Conservation (phyloP, 2,113 vertebrate species). For the Brienomyrus brachyistius region DNA sequence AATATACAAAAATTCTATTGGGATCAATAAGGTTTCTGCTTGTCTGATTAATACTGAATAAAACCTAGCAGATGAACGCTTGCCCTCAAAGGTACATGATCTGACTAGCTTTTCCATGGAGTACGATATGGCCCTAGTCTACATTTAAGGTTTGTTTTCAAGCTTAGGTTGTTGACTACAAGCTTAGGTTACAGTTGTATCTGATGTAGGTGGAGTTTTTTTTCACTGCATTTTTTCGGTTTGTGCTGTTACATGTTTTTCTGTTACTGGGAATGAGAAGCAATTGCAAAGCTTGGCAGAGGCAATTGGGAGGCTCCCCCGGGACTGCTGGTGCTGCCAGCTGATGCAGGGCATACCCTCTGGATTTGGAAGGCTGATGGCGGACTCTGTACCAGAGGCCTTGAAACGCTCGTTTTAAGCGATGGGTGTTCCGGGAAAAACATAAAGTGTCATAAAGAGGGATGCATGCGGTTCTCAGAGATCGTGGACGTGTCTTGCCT, state of each 20-base stretch:
- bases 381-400: not conserved
- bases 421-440: not conserved
- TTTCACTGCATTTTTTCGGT: not conserved
- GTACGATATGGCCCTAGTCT: not conserved
- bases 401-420: not conserved
- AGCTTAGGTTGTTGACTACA: not conserved
- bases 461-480: not conserved
- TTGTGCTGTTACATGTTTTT: not conserved
- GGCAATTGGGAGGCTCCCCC: not conserved
- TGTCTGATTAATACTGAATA: not conserved
- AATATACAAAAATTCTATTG: not conserved
- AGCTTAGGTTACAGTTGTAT: not conserved
- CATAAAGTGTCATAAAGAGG: not conserved
- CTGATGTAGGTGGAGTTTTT: not conserved
- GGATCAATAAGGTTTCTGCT: not conserved
- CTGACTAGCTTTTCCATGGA: not conserved
- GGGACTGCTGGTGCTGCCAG: not conserved
- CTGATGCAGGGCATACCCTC: not conserved
- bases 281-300: not conserved
- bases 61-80: not conserved
- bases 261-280: not conserved
- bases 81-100: not conserved
- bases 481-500: not conserved
- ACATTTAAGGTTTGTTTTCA: not conserved
- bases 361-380: not conserved